phyloP scores from a whole-genome alignment of 2,797 vertebrate genomes.

The Enteromius radiatus region DNA sequence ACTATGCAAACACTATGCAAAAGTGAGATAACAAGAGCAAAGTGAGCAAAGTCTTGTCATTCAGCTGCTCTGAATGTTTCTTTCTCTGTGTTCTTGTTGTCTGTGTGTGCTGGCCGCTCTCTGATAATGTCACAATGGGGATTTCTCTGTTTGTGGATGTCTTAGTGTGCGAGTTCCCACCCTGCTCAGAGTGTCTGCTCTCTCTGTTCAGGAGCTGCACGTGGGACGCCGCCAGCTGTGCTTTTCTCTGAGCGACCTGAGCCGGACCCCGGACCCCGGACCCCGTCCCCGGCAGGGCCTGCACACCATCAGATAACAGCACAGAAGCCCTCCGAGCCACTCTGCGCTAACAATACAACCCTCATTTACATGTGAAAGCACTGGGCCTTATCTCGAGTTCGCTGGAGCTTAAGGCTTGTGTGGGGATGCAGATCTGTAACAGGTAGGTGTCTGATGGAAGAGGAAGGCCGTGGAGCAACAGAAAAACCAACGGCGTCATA shows the following conservation, averaged over 20 bases:
- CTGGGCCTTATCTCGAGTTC: constrained; percentile 76
- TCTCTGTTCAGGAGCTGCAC: constrained; percentile 75
- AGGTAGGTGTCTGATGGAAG: not conserved
- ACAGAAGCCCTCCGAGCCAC: constrained; percentile 67
- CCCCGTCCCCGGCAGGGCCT: constrained; percentile 70
- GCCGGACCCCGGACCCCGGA: not conserved
- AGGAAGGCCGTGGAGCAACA: not conserved
- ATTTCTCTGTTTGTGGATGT: constrained; percentile 75
- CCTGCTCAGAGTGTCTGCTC: constrained; percentile 77
- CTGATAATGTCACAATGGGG: constrained; percentile 78
- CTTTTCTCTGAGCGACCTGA: constrained; percentile 71
- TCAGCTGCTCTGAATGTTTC: constrained; percentile 29
- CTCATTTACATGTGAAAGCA: constrained; percentile 82
- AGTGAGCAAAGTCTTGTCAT: constrained; percentile 32
- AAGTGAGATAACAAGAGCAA: constrained; percentile 39
- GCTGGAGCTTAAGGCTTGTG: constrained; percentile 69
- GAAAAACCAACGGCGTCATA: not conserved
- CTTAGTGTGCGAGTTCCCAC: constrained; percentile 76
- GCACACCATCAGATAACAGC: constrained; percentile 82
- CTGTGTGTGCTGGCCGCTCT: constrained; percentile 75
- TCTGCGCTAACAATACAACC: constrained; percentile 72
- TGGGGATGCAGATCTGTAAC: constrained; percentile 22
- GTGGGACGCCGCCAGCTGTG: constrained; percentile 82
- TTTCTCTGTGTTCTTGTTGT: constrained; percentile 43
- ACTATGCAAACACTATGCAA: constrained; percentile 29